These are phyloP conservation scores for Rambutsinella grinnellia DNA, from an alignment of 2,888 invertebrate species.

Conservation along the genomic window DNA sequence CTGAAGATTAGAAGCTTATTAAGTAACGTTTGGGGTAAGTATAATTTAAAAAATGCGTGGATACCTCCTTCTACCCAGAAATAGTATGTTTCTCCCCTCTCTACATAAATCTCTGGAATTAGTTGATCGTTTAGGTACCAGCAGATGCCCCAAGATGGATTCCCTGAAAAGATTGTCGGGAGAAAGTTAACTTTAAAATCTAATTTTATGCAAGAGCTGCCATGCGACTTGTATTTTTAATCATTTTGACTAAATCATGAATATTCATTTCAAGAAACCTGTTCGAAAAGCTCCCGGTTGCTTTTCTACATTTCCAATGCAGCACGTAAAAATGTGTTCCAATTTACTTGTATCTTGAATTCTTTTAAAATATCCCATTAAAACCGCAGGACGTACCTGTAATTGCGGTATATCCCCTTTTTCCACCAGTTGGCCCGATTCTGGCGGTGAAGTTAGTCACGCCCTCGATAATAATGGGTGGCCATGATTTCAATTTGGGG, in stretches of 20 bases:
- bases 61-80: constrained; percentile 69
- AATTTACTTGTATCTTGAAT: no score
- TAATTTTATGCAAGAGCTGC: no score
- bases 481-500: constrained; percentile 76
- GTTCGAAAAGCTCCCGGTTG: constrained; percentile 12
- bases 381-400: constrained; percentile 74
- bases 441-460: constrained; percentile 78
- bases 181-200: no score
- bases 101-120: constrained; percentile 69
- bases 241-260: neutral
- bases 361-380: constrained; percentile 5
- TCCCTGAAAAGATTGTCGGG: constrained; percentile 67
- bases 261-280: neutral
- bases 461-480: constrained; percentile 75
- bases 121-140: constrained; percentile 69
- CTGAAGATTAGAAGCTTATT: constrained; percentile 62
- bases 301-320: constrained; percentile 19
- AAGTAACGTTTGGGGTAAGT: no score
- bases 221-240: no score
- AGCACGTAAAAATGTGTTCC: no score
- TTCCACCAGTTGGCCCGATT: constrained; percentile 88
- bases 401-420: constrained; percentile 83
- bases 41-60: neutral
- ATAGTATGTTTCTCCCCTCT: constrained; percentile 68
- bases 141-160: constrained; percentile 68